phyloP scores from a whole-genome alignment of 2,888 invertebrate genomes.

The Parnassius mnemosyne region DNA sequence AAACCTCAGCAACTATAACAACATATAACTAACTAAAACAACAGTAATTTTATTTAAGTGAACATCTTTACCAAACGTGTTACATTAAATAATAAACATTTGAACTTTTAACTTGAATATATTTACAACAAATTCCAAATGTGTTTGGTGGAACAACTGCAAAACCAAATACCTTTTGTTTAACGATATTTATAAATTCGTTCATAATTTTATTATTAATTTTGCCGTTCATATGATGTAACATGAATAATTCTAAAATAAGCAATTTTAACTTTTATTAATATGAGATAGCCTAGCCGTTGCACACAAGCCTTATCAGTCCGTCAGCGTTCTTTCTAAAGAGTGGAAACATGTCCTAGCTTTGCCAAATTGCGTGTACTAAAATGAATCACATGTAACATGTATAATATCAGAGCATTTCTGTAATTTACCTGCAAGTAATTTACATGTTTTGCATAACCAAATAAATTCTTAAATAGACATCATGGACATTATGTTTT shows the following conservation, averaged over 20 bases:
- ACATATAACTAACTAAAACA: too few relatives aligned
- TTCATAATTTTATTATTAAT: neutral
- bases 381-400: conserved; percentile 13
- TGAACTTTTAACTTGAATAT: neutral
- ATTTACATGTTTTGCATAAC: too few relatives aligned
- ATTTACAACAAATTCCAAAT: neutral
- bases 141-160: neutral
- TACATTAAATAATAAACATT: neutral
- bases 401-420: conserved; percentile 5
- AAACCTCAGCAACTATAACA: too few relatives aligned
- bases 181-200: neutral
- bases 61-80: neutral
- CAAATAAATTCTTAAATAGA: too few relatives aligned
- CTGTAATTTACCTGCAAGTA: neutral
- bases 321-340: conserved; percentile 22
- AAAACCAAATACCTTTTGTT: too few relatives aligned
- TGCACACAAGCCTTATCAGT: conserved; percentile 17
- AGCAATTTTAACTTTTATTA: conserved; percentile 10
- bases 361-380: conserved; percentile 25
- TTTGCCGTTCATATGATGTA: neutral
- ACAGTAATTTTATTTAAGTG: neutral
- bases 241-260: too few relatives aligned
- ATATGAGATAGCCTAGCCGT: conserved; percentile 21
- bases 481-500: too few relatives aligned
- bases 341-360: conserved; percentile 20